Evolutionary conservation across 2,797 vertebrate species (phyloP), one percentile per base, ranked within the genome.

Genomic region (Masticophis lateralis): DNA sequence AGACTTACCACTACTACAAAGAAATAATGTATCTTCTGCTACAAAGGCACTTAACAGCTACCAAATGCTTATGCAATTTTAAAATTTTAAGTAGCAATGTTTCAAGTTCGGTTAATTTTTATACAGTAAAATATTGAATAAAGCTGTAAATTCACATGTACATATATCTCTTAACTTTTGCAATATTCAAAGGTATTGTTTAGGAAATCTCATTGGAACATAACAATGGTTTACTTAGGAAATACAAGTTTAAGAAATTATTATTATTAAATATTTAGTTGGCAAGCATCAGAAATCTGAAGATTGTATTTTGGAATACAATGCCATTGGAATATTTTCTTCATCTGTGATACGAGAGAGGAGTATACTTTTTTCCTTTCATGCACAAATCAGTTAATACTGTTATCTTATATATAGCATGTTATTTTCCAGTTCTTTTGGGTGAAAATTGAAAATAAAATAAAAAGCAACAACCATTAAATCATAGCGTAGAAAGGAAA

Each of bases 341-440:
- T 91, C 43, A 83, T 12, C 37, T 90, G 32, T 88, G n/a, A 88
- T 4, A 55, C 28, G 79, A 57, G 43, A 61, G 63, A 88, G 27
- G 53, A 87, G 1, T 69, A 61, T 91, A 69, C 18, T 57, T 90
- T n/a, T 74, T 79, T 55, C 37, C 63, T 79, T 88, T 79, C 56
- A 91, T 55, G 14, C 27, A 22, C 61, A 74, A 66, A 22, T 90
- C 55, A 91, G 37, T 93, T 90, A 93, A 86, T 32, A 91, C 88
- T 28, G 79, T 7, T 27, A 55, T 56, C 16, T 12, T 18, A 32
- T 90, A 43, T 16, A 9, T 59, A 53, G 79, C n/a, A n/a, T 37
- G 43, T 43, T 83, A n/a, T 63, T 88, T 93, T 61, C 47, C n/a
- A 74, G 22, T 87, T 90, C 51, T 60, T 93, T 27, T 32, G 74